Evolutionary conservation across 1,140 invertebrate genomes (phyloP).

Genomic region (Drosophila auraria): DNA sequence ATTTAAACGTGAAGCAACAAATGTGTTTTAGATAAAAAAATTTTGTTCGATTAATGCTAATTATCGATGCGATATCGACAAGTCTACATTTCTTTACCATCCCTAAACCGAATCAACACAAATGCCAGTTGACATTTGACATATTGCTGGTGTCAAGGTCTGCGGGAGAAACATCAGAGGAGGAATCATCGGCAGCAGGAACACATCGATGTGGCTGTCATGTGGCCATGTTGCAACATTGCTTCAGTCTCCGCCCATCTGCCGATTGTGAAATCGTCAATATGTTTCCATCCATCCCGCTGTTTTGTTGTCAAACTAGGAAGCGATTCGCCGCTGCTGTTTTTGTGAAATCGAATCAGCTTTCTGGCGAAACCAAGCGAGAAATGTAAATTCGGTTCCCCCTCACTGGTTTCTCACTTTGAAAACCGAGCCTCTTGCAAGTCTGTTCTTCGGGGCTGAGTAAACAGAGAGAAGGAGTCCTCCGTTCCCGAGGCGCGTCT

Average conservation of each 20-base stretch:
- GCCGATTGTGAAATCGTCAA: slow-evolving; percentile 56
- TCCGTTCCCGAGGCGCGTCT: slow-evolving; percentile 37
- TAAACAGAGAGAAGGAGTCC: slow-evolving; percentile 28
- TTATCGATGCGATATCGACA: not conserved
- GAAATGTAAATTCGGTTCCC: slow-evolving; percentile 31
- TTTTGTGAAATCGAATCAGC: slow-evolving; percentile 39
- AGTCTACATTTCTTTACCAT: not conserved
- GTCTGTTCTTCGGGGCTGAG: slow-evolving; percentile 50
- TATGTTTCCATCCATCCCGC: slow-evolving; percentile 35
- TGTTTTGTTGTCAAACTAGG: slow-evolving; percentile 39
- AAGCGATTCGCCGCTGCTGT: slow-evolving; percentile 40
- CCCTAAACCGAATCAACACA: slow-evolving; percentile 15
- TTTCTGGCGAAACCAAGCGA: slow-evolving; percentile 34
- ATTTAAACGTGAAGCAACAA: too few species aligned
- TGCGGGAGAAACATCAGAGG: slow-evolving; percentile 3
- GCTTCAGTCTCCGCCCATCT: slow-evolving; percentile 29
- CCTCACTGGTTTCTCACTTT: slow-evolving; percentile 18
- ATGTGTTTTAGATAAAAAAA: too few species aligned
- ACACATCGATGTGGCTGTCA: slow-evolving; percentile 42
- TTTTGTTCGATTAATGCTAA: too few species aligned
- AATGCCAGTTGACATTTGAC: slow-evolving; percentile 65
- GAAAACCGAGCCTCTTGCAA: slow-evolving; percentile 37
- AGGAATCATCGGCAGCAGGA: slow-evolving; percentile 18
- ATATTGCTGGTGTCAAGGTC: slow-evolving; percentile 60
- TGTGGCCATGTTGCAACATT: slow-evolving; percentile 50